Percentiles rank a stretch among this genome's conserved stretches.
These are phyloP conservation scores for Andrena hattorfiana DNA, from an alignment of 2,888 invertebrate genomes.

Conservation along the genomic window DNA sequence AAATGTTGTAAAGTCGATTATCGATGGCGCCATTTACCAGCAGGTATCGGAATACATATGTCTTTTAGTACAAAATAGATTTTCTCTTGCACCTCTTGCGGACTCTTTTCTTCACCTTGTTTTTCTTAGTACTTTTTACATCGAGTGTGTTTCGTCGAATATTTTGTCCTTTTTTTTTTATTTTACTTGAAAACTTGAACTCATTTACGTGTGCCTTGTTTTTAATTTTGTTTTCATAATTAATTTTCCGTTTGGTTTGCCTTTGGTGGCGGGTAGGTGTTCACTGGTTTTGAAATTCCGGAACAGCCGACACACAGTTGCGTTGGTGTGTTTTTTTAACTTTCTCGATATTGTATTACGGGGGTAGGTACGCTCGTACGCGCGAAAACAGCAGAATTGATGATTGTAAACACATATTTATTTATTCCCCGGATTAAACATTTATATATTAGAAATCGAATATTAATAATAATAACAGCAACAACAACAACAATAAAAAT, in stretches of 20 bases:
- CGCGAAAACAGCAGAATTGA: conserved; percentile 32
- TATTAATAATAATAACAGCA: too few relatives aligned
- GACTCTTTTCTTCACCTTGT: conserved; percentile 12
- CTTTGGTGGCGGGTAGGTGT: conserved; percentile 67
- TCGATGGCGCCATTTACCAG: conserved; percentile 22
- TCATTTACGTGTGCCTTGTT: conserved; percentile 35
- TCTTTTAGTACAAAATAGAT: conserved; percentile 6
- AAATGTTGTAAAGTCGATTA: not conserved
- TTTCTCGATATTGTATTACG: not conserved
- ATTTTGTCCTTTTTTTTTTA: conserved; percentile 20
- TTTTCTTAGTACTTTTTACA: not conserved
- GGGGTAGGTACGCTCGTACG: not conserved
- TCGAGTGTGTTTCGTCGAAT: conserved; percentile 39
- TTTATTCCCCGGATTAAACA: conserved; percentile 35
- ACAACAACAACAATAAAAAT: too few relatives aligned
- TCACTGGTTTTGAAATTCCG: conserved; percentile 7
- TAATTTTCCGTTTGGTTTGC: conserved; percentile 39
- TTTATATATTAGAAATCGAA: too few relatives aligned
- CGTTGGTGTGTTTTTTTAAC: conserved; percentile 14
- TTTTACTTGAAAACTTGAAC: not conserved
- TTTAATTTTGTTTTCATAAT: conserved; percentile 20
- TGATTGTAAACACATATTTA: conserved; percentile 56
- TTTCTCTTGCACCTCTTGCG: conserved; percentile 23
- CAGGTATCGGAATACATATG: conserved; percentile 4
- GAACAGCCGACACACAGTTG: not conserved